Evolutionary conservation across 2,888 invertebrate species (phyloP), one percentile per base, ranked within the genome.

Genomic region (Pyrocoelia pectoralis): DNA sequence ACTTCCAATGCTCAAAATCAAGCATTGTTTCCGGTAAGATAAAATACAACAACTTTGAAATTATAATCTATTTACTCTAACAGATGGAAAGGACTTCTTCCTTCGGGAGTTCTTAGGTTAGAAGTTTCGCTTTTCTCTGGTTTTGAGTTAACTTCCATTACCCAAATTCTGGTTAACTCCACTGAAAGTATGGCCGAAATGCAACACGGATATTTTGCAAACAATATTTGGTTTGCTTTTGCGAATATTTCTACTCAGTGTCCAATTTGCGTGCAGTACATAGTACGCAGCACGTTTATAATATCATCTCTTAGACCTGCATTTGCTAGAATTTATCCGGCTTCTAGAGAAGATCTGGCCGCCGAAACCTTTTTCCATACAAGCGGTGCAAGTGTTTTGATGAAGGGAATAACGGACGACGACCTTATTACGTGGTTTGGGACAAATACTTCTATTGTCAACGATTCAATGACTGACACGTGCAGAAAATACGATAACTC

Each of bases 351-450:
- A 62, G 88, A 89, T 70, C 77, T 88, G 49, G 86, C 87, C 0
- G 87, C 88, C 0, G 88, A 88, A 75, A 85, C 85, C 2, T 87
- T 88, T 75, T 88, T 88, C 82, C 88, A 88, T 59, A 85, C 87
- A 0, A 81, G 83, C 70, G 81, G 83, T 48, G 85, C 85, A n/a
- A 88, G 88, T 67, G 85, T 85, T 9, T 78, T 88, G 28, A 80
- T 88, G 0, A 82, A 84, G 71, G 87, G 86, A 5, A 87, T 88
- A 24, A 87, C 87, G 10, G 87, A 87, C 56, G 88, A 88, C 70
- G 88, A 88, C 72, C 83, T 88, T 14, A 87, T 88, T 24, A 88
- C 88, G 1, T 88, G 88, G 88, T 88, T 88, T 70, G 88, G 88
- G 40, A 85, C 84, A 79, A 86, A 86, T 61, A 84, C 83, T 73